A percentile compares a stretch with the other conserved stretches of the same genome.
phyloP scores from a whole-genome alignment of 2,888 invertebrate species.

The Caenorhabditis panamensis region DNA sequence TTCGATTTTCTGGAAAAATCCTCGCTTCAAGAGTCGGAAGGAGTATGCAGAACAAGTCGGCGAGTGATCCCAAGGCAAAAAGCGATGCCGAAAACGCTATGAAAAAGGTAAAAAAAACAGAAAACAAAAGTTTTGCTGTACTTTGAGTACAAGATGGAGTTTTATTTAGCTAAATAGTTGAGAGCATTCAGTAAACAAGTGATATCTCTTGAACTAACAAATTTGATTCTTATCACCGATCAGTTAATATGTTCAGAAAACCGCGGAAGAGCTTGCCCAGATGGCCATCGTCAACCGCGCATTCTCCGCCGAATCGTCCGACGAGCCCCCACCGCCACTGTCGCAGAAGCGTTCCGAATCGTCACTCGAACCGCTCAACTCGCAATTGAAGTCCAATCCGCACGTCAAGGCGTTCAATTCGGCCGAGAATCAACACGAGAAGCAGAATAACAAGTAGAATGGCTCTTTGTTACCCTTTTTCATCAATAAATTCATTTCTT shows the following conservation, averaged over 20 bases:
- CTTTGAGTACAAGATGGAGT: too few species aligned
- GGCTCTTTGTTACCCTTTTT: neutral
- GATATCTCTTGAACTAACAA: neutral
- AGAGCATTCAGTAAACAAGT: neutral
- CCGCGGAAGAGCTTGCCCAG: slow-evolving; percentile 29
- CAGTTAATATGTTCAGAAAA: slow-evolving; percentile 25
- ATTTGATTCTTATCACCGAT: neutral
- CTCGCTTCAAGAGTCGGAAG: slow-evolving; percentile 23
- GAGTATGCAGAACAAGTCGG: slow-evolving; percentile 44
- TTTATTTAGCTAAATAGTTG: too few species aligned
- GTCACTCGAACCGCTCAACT: slow-evolving; percentile 13
- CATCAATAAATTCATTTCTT: too few species aligned
- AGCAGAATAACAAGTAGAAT: slow-evolving; percentile 17
- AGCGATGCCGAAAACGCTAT: slow-evolving; percentile 20
- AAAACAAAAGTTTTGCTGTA: too few species aligned
- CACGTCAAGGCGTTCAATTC: slow-evolving; percentile 19
- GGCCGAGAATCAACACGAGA: slow-evolving; percentile 27
- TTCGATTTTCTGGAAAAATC: slow-evolving; percentile 37
- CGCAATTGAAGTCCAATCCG: slow-evolving; percentile 1
- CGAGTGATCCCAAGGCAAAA: slow-evolving; percentile 8
- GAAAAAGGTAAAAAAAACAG: slow-evolving; percentile 35
- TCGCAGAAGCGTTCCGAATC: slow-evolving; percentile 10
- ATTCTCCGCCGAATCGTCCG: slow-evolving; percentile 46
- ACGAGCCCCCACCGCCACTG: slow-evolving; percentile 28
- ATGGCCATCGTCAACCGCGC: slow-evolving; percentile 46